phyloP scores from a whole-genome alignment of 2,113 vertebrate genomes.

The Formicarius rufipectus region DNA sequence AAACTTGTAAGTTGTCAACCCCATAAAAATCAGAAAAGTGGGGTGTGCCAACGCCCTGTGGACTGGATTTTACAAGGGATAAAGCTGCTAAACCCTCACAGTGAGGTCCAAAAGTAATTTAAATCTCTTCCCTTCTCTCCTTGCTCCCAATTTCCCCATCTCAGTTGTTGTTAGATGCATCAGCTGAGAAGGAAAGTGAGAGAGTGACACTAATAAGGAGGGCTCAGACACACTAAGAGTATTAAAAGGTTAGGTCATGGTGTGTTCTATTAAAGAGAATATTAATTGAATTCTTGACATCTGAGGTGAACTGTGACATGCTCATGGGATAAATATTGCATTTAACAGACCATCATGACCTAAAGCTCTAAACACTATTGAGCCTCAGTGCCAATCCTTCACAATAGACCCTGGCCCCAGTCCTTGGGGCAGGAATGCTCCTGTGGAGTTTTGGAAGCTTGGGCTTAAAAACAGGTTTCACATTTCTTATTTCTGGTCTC shows the following conservation, averaged over 20 bases:
- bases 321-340: slow-evolving; percentile 52
- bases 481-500: slow-evolving; percentile 11
- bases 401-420: background rate
- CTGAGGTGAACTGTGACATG: slow-evolving; percentile 49
- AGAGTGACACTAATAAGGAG: slow-evolving; percentile 35
- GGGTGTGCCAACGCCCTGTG: background rate
- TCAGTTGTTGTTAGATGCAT: slow-evolving; percentile 14
- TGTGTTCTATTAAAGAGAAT: slow-evolving; percentile 52
- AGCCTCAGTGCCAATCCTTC: background rate
- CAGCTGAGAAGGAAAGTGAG: slow-evolving; percentile 40
- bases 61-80: slow-evolving; percentile 1
- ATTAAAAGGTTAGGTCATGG: slow-evolving; percentile 52
- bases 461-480: background rate
- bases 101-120: slow-evolving; percentile 38
- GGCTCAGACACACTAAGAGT: slow-evolving; percentile 24
- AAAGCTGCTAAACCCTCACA: slow-evolving; percentile 41
- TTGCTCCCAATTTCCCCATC: slow-evolving; percentile 9
- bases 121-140: background rate
- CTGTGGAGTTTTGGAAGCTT: slow-evolving; percentile 33
- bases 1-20: background rate
- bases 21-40: background rate
- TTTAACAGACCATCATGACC: slow-evolving; percentile 45
- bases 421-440: background rate
- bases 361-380: slow-evolving; percentile 27
- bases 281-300: slow-evolving; percentile 61